Conservation (phyloP, 2,797 vertebrate species). For the Pelodytes ibericus region DNA sequence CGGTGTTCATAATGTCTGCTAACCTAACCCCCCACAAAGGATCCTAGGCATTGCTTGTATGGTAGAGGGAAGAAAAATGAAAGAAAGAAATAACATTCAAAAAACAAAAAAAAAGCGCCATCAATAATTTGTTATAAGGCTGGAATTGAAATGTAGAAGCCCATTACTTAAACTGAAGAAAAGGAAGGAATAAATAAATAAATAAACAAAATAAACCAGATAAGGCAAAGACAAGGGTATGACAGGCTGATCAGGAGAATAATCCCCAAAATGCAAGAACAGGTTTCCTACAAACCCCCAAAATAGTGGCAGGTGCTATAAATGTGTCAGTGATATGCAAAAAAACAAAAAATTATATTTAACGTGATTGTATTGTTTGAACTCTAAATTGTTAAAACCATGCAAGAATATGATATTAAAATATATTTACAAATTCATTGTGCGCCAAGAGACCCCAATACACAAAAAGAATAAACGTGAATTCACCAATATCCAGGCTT, state of each 20-base stretch:
- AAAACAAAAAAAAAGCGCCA: too few relatives aligned
- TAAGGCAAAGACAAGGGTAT: neutral
- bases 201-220: too few relatives aligned
- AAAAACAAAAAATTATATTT: too few relatives aligned
- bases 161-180: neutral
- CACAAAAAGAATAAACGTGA: neutral
- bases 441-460: too few relatives aligned
- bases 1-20: too few relatives aligned
- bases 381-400: too few relatives aligned
- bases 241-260: neutral
- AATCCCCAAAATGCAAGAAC: neutral
- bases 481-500: neutral
- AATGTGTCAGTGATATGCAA: neutral
- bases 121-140: constrained; percentile 10
- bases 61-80: too few relatives aligned
- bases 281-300: neutral
- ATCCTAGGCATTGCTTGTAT: too few relatives aligned
- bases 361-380: too few relatives aligned
- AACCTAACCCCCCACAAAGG: too few relatives aligned
- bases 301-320: neutral
- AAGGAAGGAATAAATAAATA: neutral
- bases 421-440: constrained; percentile 13
- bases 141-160: constrained; percentile 26
- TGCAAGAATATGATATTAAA: constrained; percentile 19
- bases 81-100: too few relatives aligned